phyloP scores from a whole-genome alignment of 2,888 invertebrate genomes.

The Neocrepidodera transversa region DNA sequence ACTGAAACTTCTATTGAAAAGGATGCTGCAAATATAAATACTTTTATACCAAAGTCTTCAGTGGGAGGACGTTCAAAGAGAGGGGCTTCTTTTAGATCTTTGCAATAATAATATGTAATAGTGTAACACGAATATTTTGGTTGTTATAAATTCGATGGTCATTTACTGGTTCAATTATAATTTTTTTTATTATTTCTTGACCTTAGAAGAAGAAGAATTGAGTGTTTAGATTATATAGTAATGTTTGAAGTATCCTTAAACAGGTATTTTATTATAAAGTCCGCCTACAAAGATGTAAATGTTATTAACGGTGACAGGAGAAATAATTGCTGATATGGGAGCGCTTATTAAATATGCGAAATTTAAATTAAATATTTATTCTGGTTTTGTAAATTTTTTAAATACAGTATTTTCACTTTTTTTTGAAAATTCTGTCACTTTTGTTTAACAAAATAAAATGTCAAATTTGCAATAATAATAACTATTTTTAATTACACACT shows the following conservation, averaged over 20 bases:
- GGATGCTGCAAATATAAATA: constrained; percentile 55
- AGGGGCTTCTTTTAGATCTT: constrained; percentile 47
- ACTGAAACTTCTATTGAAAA: constrained; percentile 50
- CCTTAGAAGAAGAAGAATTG: background rate
- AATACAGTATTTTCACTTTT: too few relatives aligned
- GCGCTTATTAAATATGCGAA: too few relatives aligned
- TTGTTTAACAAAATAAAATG: too few relatives aligned
- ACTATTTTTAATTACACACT: too few relatives aligned
- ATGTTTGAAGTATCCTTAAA: background rate
- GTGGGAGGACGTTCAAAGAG: constrained; percentile 54
- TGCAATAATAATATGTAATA: constrained; percentile 53
- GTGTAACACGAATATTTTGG: constrained; percentile 47
- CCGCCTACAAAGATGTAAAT: background rate
- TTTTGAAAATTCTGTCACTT: too few relatives aligned
- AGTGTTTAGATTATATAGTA: background rate
- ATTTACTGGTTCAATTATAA: constrained; percentile 4
- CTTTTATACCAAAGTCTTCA: constrained; percentile 54
- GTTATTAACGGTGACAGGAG: background rate
- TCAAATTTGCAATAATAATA: too few relatives aligned
- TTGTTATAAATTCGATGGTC: background rate
- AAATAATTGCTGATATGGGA: too few relatives aligned
- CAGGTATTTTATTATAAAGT: background rate
- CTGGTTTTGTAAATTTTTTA: too few relatives aligned
- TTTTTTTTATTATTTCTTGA: background rate
- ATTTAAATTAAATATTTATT: too few relatives aligned